Base-by-base conservation (phyloP, 2,888 invertebrate genomes). In the Drosophila fulvimacula region DNA sequence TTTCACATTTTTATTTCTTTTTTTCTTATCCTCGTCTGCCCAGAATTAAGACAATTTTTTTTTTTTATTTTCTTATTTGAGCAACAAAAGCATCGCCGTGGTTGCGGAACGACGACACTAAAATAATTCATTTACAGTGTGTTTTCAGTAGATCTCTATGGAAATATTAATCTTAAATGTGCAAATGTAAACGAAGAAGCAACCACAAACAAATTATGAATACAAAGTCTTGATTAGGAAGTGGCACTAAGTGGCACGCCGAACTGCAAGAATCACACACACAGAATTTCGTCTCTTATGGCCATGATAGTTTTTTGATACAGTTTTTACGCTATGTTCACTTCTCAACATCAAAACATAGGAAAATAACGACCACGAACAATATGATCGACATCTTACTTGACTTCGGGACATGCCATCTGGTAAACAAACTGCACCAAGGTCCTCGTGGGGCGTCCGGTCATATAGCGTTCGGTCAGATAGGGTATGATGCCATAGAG, bases 381-480 rank as follows among this genome's bases (percentile, higher is more conserved):
- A 39, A 17, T 36, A 9, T n/a, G 5, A 34, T 34, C 21, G n/a
- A 34, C 27, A n/a, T 24, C 13, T 19, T 42, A 82, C 61, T 82
- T 82, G 6, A 76, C 34, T 11, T 92, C 91, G 0, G 92, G 91
- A 71, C 92, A 92, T 10, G 92, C 92, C 91, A 92, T 90, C 79
- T 92, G 92, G 69, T 92, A 92, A 0, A 94, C 91, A 76, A 94
- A 93, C 64, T 92, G 90, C 1, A 94, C 93, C 3, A 95, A 84
- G 0, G 95, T 94, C 64, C 95, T 92, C 7, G 94, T 92, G 17
- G 95, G 95, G 0, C 95, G 93, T 42, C 95, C 95, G 30, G 94
- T 93, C 94, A 94, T 94, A 73, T 93, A 93, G 62, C 94, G 94
- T 81, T 93, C 91, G 53, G 91, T 88, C 52, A 96, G 92, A 92